Evolutionary conservation across 1,140 invertebrate genomes (phyloP).

Genomic region (Euwallacea similis): DNA sequence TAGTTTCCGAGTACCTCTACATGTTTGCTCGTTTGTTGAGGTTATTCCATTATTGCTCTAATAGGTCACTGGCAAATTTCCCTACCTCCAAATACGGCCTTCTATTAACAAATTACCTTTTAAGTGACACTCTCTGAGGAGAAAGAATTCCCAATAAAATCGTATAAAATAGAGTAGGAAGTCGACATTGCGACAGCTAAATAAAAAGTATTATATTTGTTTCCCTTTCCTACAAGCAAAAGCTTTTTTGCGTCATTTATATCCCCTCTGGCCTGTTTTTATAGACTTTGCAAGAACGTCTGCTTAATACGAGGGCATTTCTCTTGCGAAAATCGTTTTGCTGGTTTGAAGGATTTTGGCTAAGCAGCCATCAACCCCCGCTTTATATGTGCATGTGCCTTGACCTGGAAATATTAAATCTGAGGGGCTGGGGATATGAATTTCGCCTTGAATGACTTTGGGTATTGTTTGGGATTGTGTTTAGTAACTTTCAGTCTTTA

Average conservation of each 20-base stretch:
- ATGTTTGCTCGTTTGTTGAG: too few relatives aligned
- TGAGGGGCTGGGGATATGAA: too few relatives aligned
- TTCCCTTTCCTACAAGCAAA: conserved; percentile 20
- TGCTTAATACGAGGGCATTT: neutral
- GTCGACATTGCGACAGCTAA: conserved; percentile 3
- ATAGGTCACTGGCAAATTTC: neutral
- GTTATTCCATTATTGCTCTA: too few relatives aligned
- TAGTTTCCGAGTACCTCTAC: too few relatives aligned
- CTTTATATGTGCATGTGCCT: too few relatives aligned
- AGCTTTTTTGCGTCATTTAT: conserved; percentile 21
- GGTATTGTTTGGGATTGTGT: too few relatives aligned
- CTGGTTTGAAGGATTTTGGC: neutral
- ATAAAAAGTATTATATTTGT: conserved; percentile 26
- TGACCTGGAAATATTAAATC: too few relatives aligned
- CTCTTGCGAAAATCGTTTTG: conserved; percentile 10
- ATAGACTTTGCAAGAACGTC: conserved; percentile 22
- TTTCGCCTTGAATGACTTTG: too few relatives aligned
- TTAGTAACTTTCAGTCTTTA: too few relatives aligned
- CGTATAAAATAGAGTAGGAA: conserved; percentile 9
- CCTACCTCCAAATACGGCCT: neutral
- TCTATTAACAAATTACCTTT: too few relatives aligned
- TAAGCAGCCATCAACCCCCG: too few relatives aligned
- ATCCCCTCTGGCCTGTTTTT: conserved; percentile 14
- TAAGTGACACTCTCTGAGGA: neutral
- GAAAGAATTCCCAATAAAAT: neutral